A percentile compares a stretch with the other conserved stretches of the same genome.
Conservation (phyloP, 2,888 invertebrate species). For the Pseudococcus viburni region DNA sequence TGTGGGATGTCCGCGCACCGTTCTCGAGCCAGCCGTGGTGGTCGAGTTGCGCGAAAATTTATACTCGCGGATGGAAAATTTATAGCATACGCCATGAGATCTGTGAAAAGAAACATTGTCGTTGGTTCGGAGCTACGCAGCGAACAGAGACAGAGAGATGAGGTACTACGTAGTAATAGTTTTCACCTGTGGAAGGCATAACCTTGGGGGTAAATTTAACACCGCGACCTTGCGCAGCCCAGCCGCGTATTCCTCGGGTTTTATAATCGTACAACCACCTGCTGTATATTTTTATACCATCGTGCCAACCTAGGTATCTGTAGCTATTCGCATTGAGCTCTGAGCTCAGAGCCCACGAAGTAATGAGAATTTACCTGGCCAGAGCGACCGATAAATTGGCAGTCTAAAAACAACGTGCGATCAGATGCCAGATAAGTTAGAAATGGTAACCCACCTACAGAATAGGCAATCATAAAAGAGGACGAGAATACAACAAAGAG, state of each 20-base stretch:
- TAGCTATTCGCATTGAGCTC: too few species aligned
- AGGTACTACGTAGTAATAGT: not conserved
- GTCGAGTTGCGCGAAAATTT: not conserved
- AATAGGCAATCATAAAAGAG: conserved; percentile 49
- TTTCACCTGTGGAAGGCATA: conserved; percentile 7
- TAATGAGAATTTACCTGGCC: not conserved
- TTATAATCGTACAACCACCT: conserved; percentile 41
- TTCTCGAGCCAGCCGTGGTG: not conserved
- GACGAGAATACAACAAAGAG: conserved; percentile 47
- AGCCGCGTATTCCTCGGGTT: not conserved
- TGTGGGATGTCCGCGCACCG: not conserved
- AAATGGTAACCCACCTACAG: conserved; percentile 62
- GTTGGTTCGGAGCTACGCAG: not conserved
- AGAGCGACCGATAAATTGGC: conserved; percentile 15
- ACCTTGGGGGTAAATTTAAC: conserved; percentile 21
- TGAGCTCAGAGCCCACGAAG: not conserved
- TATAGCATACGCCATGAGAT: not conserved
- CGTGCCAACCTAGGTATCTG: not conserved
- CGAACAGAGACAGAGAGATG: not conserved
- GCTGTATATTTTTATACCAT: not conserved
- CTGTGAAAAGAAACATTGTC: not conserved
- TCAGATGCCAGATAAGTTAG: conserved; percentile 34
- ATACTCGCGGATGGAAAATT: conserved; percentile 7
- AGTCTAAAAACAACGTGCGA: conserved; percentile 33
- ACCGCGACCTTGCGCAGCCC: not conserved